Evolutionary conservation across 1,140 invertebrate species (phyloP), one percentile per base, ranked within the genome.

Genomic region (Drosophila subpulchrella): DNA sequence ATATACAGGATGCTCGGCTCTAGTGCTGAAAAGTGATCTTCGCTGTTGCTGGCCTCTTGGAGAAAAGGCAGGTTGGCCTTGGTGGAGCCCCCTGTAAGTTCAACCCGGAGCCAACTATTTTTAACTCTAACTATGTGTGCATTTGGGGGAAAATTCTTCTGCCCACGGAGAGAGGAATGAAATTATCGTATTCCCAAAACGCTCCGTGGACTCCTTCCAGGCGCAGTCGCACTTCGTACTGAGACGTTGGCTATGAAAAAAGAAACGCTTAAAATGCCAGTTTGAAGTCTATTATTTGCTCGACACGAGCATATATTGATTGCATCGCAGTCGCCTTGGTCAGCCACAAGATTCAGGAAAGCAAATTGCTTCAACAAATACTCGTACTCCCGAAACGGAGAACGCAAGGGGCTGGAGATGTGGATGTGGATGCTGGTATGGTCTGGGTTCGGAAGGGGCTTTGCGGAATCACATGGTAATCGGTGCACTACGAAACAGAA

Each of bases 271-370:
- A 91, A 91, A 82, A 91, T 74, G 89, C 81, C 67, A 89, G 89
- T 79, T 88, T 83, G 74, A 83, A 75, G 85, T 81, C 90, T 91
- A 90, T 91, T 91, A 91, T 91, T 91, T 91, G 90, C 80, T 90
- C 90, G 90, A 91, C 90, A 91, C 90, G 90, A 91, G 90, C 82
- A 88, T 71, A 84, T 90, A 91, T 91, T 91, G 90, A 91, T 91
- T 88, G 90, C 81, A 91, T 91, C 90, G 86, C 78, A 66, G 82
- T 51, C 54, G 61, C 59, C 55, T 72, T 54, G 59, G 59, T 63
- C 68, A 63, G 59, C 41, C 38, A 42, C 20, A 42, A 54, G 66
- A 57, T 46, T 38, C 53, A 59, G 62, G 74, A 65, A 66, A 84
- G 81, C 77, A 89, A 88, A 89, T 89, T 89, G 85, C 84, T 89